Evolutionary conservation across 2,113 vertebrate genomes (phyloP), one percentile per base, ranked within the genome.

Genomic region (Corythornis madagascariensis): DNA sequence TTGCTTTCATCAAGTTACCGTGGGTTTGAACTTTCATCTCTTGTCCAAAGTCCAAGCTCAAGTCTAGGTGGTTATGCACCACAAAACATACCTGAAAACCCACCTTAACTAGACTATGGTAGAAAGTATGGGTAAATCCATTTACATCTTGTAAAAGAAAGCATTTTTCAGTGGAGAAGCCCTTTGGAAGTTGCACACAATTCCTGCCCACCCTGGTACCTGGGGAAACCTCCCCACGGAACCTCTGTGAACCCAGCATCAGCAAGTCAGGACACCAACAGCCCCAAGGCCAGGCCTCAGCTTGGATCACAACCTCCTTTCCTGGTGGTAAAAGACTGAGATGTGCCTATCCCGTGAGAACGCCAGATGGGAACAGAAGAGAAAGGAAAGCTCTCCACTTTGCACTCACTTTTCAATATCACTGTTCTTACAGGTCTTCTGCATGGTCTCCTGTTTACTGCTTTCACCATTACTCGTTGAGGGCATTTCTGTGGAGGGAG

Each of bases 381-480:
- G 63, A 79, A 94, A 79, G 14, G 4, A 73, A 91, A 77, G n/a
- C 60, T 33, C 55, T 67, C 45, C 61, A 35, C 16, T 81, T 79
- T 16, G 71, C 59, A 98, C 99, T 98, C 97, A 99, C 99, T 99
- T 99, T 97, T 99, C 99, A 22, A 99, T 99, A 96, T 99, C 99
- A 10, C 99, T 99, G 97, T 99, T 99, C 98, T 99, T 99, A 97
- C 99, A 99, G 86, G 99, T 99, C 97, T 99, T 99, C 88, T 99
- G 99, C 96, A 98, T 98, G 85, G 98, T 97, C 88, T 99, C 99
- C 76, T 98, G 98, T 96, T 99, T 99, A 98, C 98, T 99, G 98
- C 98, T 98, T 96, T 99, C 99, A 3, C 99, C 98, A 13, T 99
- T 99, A 98, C 99, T 99, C 42, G 99, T 99, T 73, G 99, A 99